Conservation (phyloP, 2,113 vertebrate genomes). For the Zosterops borbonicus region DNA sequence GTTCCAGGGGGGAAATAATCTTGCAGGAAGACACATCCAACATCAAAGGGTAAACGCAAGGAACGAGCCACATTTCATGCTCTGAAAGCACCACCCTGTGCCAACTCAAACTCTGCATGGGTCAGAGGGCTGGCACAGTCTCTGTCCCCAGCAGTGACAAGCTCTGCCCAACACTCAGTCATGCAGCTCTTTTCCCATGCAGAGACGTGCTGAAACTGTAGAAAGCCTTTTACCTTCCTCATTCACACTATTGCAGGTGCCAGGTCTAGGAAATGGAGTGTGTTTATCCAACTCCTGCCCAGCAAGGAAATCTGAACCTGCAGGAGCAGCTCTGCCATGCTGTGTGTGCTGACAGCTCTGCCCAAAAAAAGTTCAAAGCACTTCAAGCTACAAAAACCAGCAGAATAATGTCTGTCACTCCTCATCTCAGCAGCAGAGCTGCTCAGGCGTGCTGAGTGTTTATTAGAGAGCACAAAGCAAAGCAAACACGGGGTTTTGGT, state of each 20-base stretch:
- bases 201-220: background rate
- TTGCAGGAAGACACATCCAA: background rate
- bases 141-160: background rate
- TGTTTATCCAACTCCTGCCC: background rate
- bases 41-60: background rate
- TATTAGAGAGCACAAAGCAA: background rate
- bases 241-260: background rate
- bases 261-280: background rate
- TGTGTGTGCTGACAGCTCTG: background rate
- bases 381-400: constrained; percentile 9
- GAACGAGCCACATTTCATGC: background rate
- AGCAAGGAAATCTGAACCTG: background rate
- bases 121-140: background rate
- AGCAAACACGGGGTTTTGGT: background rate
- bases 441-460: background rate
- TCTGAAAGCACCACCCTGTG: background rate
- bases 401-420: constrained; percentile 38
- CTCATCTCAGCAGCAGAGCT: background rate
- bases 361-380: constrained; percentile 7
- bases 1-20: background rate
- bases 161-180: background rate
- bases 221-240: constrained; percentile 36
- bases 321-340: background rate
- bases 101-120: background rate
- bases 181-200: background rate